Percentiles rank a stretch among this genome's conserved stretches.
Conservation (phyloP, 2,113 vertebrate genomes). For the Platycercus adscitus region DNA sequence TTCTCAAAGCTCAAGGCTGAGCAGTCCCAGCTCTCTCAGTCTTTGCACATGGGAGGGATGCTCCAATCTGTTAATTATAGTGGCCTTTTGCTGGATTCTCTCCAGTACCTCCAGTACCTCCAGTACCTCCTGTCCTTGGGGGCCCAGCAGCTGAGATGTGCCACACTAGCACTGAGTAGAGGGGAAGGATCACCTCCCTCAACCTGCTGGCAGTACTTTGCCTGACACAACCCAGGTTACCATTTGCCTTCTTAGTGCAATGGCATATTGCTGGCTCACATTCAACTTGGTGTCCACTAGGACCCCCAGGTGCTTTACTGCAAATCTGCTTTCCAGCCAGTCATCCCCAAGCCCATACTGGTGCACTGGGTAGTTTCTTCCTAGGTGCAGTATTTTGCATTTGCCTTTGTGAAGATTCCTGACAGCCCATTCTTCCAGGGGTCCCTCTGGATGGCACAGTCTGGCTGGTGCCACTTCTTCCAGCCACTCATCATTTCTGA, state of each 20-base stretch:
- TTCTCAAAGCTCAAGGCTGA: neutral
- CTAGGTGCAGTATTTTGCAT: neutral
- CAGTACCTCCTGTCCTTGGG: neutral
- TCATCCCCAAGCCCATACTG: neutral
- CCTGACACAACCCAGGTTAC: neutral
- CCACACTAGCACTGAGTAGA: neutral
- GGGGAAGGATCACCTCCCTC: neutral
- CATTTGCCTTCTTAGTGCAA: neutral
- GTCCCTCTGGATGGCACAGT: neutral
- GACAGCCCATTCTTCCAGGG: neutral
- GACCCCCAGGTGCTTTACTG: neutral
- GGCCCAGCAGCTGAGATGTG: neutral
- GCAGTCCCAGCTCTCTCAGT: neutral
- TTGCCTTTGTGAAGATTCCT: neutral
- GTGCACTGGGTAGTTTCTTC: neutral
- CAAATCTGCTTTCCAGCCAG: neutral
- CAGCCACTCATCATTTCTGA: neutral
- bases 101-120: neutral
- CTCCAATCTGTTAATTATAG: neutral
- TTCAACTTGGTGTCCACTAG: neutral
- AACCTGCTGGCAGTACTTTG: neutral
- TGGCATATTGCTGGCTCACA: neutral
- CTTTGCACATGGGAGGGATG: neutral
- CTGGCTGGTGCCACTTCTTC: neutral
- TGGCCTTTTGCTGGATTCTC: neutral